These are phyloP conservation scores for Solea solea DNA, from an alignment of 2,113 vertebrate species.

Conservation along the genomic window DNA sequence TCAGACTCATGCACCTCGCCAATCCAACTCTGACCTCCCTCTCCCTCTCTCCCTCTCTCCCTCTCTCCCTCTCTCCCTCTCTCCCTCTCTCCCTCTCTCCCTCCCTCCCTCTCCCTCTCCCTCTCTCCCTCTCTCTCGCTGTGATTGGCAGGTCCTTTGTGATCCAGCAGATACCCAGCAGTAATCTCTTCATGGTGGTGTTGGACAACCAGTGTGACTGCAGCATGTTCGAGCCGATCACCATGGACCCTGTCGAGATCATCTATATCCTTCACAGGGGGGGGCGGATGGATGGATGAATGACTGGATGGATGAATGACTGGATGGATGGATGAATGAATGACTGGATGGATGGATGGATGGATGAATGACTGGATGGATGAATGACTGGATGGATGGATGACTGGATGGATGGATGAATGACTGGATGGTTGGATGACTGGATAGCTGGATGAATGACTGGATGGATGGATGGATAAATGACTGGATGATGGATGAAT, in stretches of 20 bases:
- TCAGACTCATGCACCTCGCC: conserved; percentile 38
- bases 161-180: conserved; percentile 99
- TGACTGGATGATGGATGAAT: background rate
- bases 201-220: conserved; percentile 96
- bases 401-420: no score
- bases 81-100: conserved; percentile 29
- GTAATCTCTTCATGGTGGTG: conserved; percentile 99
- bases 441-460: no score
- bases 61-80: conserved; percentile 35
- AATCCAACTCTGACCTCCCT: conserved; percentile 6
- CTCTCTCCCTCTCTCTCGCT: conserved; percentile 43
- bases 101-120: conserved; percentile 7
- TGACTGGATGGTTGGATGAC: no score
- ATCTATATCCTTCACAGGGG: conserved; percentile 93
- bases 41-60: conserved; percentile 25
- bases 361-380: background rate
- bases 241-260: conserved; percentile 97
- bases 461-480: no score
- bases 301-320: background rate
- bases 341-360: background rate
- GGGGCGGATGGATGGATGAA: background rate
- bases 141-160: conserved; percentile 91
- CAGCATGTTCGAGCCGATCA: conserved; percentile 88
- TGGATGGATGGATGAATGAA: background rate
- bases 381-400: background rate